Conservation (phyloP, 2,888 invertebrate species). For the Caenorhabditis angaria region DNA sequence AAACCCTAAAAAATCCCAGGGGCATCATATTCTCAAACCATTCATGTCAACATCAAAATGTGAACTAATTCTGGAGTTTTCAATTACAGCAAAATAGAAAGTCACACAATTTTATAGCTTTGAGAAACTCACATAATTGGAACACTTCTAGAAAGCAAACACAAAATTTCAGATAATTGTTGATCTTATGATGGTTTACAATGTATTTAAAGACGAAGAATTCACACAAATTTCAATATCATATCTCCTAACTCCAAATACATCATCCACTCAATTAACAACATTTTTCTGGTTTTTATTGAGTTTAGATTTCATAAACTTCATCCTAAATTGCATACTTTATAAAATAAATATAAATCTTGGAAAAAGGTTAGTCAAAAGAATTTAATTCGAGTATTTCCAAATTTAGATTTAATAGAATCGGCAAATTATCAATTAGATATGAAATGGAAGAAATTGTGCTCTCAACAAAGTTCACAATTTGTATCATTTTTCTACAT, state of each 20-base stretch:
- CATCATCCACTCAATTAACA: not conserved
- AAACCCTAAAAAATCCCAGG: too few relatives aligned
- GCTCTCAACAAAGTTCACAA: constrained; percentile 23
- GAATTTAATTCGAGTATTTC: not conserved
- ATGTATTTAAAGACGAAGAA: not conserved
- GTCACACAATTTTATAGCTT: too few relatives aligned
- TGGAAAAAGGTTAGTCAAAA: not conserved
- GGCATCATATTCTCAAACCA: too few relatives aligned
- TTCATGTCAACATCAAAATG: too few relatives aligned
- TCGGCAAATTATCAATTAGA: constrained; percentile 16
- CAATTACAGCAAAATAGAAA: too few relatives aligned
- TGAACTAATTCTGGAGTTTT: too few relatives aligned
- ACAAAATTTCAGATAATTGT: not conserved
- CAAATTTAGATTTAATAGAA: not conserved
- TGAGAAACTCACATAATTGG: too few relatives aligned
- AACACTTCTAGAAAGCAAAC: too few relatives aligned
- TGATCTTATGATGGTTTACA: not conserved
- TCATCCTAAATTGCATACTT: not conserved
- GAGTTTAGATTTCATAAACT: not conserved
- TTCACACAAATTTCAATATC: constrained; percentile 1
- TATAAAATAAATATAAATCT: not conserved
- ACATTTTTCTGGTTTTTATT: constrained; percentile 6
- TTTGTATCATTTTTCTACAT: constrained; percentile 22
- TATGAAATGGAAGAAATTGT: constrained; percentile 27
- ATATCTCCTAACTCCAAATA: not conserved